Base-by-base conservation (phyloP, 1,140 invertebrate genomes). In the Zaprionus vittiger region DNA sequence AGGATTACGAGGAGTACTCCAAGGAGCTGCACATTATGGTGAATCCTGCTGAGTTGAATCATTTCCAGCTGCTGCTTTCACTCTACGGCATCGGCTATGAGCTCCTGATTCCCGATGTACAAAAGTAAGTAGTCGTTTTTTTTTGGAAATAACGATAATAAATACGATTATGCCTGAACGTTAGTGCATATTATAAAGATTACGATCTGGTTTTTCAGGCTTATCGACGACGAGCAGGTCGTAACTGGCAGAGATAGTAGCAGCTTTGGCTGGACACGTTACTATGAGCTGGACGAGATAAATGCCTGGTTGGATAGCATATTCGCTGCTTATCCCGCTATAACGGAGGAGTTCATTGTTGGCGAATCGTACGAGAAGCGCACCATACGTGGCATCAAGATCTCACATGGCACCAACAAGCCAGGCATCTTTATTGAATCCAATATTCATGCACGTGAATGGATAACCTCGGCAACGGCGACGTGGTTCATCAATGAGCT, bases 391-490 rank as follows among this genome's bases (percentile, higher is more conserved):
- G 94, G 93, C 4, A 78, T 96, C 6, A 95, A 94, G 82, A 93
- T 96, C 26, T 95, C 95, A 0, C 94, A 94, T 52, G 94, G 94
- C 0, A 52, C 70, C 12, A 83, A 91, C 9, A 94, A 94, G 54
- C 93, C 94, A 31, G 91, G 91, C n/a, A 93, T 95, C 38, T 93
- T 95, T 41, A 93, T 95, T 38, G 94, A 95, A 73, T 94, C 93
- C 57, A 95, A 95, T 28, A 95, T 94, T 54, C 94, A 94, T 72
- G 93, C 93, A 28, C 73, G 93, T 2, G 94, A 94, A 70, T 96
- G 95, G 95, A 94, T 95, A 9, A 92, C 95, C 0, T 93, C 94
- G 41, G 94, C 95, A 9, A 94, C 93, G 7, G 93, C 93, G 6
- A 93, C 94, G 0, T 95, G 94, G 83, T 92, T 95, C n/a, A 93